Conservation (phyloP, 2,113 vertebrate species). For the Athene cunicularia region DNA sequence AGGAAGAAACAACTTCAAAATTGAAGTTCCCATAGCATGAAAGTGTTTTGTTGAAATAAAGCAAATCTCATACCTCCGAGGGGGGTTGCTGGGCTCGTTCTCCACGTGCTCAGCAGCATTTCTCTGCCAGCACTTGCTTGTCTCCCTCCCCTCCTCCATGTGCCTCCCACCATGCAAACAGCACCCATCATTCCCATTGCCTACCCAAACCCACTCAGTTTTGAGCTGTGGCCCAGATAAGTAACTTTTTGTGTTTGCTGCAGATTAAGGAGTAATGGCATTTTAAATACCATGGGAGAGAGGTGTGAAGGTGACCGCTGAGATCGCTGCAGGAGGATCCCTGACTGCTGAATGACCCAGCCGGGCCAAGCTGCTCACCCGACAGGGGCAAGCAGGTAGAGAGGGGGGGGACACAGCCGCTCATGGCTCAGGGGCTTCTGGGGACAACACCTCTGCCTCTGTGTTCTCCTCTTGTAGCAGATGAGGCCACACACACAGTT, state of each 20-base stretch:
- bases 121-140: neutral
- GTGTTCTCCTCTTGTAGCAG: neutral
- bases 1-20: neutral
- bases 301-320: neutral
- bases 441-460: neutral
- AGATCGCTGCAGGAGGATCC: neutral
- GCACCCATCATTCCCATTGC: neutral
- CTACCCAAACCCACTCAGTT: neutral
- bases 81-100: neutral
- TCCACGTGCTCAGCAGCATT: neutral
- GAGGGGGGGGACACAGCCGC: neutral
- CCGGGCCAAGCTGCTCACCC: neutral
- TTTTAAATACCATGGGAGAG: neutral
- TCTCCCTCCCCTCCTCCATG: neutral
- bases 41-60: neutral
- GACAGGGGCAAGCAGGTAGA: neutral
- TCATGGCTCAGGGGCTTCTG: neutral
- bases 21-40: neutral
- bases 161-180: neutral
- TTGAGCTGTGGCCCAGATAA: neutral
- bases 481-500: neutral
- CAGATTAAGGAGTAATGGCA: neutral
- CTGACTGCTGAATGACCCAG: neutral
- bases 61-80: neutral
- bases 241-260: neutral